A percentile compares a stretch with the other conserved stretches of the same genome.
Conservation (phyloP, 2,113 vertebrate species). For the Podarcis muralis region DNA sequence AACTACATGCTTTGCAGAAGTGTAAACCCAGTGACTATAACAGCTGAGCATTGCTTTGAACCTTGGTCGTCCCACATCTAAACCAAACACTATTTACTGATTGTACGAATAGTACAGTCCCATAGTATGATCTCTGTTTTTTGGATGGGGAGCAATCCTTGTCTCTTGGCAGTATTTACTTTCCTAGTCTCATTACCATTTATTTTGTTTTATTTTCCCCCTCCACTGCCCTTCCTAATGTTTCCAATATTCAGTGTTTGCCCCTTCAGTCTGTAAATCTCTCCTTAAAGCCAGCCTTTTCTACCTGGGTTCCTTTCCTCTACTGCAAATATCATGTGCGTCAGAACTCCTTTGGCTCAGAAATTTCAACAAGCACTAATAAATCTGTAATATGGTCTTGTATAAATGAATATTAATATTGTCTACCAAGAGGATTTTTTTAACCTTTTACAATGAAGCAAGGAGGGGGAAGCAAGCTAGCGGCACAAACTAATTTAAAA, state of each 20-base stretch:
- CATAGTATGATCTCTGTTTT: background rate
- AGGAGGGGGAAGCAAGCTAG: background rate
- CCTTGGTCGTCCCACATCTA: background rate
- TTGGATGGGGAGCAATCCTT: too few species aligned
- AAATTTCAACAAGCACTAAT: constrained; percentile 14
- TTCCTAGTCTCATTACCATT: background rate
- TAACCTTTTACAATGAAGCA: constrained; percentile 2
- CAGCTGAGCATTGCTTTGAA: too few species aligned
- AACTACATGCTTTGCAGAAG: too few species aligned
- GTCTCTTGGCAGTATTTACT: background rate
- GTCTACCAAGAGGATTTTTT: background rate
- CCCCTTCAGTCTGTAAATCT: background rate
- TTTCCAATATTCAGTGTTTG: background rate
- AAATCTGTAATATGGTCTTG: background rate
- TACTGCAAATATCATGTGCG: background rate
- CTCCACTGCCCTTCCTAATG: background rate
- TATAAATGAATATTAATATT: constrained; percentile 8
- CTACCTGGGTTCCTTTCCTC: background rate
- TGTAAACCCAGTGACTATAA: too few species aligned
- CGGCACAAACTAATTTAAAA: background rate
- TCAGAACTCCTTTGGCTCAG: background rate
- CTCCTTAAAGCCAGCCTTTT: background rate
- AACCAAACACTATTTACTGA: background rate
- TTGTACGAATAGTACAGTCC: background rate
- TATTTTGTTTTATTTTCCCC: background rate